Percentiles rank a stretch among this genome's conserved stretches.
Conservation (phyloP, 2,113 vertebrate genomes). For the Cryptoleucopteryx plumbea region DNA sequence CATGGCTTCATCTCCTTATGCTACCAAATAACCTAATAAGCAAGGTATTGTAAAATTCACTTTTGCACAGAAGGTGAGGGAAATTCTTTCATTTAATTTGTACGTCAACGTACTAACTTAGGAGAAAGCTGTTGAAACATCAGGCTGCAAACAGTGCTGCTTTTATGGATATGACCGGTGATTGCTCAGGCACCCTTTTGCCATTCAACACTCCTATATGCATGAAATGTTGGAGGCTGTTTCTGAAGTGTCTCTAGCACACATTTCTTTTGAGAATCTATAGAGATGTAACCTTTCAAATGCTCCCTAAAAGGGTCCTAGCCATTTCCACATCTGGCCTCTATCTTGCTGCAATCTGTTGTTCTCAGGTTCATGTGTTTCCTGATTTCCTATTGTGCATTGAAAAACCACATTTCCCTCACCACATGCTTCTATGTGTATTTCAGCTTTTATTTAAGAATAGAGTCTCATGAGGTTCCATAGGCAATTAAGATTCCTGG, state of each 20-base stretch:
- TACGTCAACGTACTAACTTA: background rate
- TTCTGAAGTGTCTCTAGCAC: background rate
- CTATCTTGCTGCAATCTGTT: background rate
- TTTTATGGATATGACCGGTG: background rate
- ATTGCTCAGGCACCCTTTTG: background rate
- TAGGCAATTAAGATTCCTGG: background rate
- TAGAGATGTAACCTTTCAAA: background rate
- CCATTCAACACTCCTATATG: background rate
- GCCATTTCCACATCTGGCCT: conserved; percentile 26
- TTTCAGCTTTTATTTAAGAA: background rate
- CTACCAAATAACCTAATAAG: background rate
- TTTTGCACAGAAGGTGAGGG: background rate
- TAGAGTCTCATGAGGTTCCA: background rate
- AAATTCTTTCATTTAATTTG: background rate
- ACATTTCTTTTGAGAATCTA: background rate
- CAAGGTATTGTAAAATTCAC: background rate
- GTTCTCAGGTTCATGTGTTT: conserved; percentile 6
- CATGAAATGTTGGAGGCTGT: fast-evolving
- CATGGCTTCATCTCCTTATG: background rate
- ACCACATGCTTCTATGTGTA: background rate
- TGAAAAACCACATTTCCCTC: background rate
- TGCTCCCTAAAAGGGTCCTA: background rate
- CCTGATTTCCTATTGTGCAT: conserved; percentile 33
- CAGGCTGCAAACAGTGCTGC: background rate
- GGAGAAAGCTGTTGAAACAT: background rate